Evolutionary conservation across 2,797 vertebrate species (phyloP).

Genomic region (Brachyalestes nurse): DNA sequence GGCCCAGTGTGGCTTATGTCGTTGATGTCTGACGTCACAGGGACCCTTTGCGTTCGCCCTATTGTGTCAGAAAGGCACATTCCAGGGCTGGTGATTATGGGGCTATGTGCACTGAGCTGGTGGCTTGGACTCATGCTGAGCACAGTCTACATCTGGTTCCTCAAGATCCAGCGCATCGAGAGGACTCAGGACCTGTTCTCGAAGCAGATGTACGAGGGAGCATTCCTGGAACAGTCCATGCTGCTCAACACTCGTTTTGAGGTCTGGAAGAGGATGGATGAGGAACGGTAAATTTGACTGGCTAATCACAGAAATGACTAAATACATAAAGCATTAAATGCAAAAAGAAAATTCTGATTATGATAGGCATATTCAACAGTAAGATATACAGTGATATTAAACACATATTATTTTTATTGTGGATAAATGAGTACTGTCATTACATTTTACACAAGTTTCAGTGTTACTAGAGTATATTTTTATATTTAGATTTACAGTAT

Average conservation of each 20-base stretch:
- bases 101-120: conserved; percentile 61
- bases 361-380: no score
- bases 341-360: not conserved
- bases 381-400: no score
- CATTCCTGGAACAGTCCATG: conserved; percentile 73
- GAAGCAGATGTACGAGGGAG: conserved; percentile 68
- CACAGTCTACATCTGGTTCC: conserved; percentile 67
- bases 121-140: conserved; percentile 68
- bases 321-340: not conserved
- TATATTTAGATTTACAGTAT: no score
- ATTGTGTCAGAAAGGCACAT: conserved; percentile 43
- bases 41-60: conserved; percentile 63
- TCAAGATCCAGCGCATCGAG: conserved; percentile 66
- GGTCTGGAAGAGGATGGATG: conserved; percentile 36
- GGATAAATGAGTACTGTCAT: no score
- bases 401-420: no score
- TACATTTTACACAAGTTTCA: no score
- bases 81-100: conserved; percentile 51
- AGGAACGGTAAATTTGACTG: conserved; percentile 47
- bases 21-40: conserved; percentile 65
- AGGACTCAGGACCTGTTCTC: conserved; percentile 73
- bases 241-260: conserved; percentile 70
- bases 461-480: no score
- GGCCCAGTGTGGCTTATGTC: conserved; percentile 19
- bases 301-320: not conserved